Base-by-base conservation (phyloP, 2,888 invertebrate genomes). In the Lissocephala sabroskyi region DNA sequence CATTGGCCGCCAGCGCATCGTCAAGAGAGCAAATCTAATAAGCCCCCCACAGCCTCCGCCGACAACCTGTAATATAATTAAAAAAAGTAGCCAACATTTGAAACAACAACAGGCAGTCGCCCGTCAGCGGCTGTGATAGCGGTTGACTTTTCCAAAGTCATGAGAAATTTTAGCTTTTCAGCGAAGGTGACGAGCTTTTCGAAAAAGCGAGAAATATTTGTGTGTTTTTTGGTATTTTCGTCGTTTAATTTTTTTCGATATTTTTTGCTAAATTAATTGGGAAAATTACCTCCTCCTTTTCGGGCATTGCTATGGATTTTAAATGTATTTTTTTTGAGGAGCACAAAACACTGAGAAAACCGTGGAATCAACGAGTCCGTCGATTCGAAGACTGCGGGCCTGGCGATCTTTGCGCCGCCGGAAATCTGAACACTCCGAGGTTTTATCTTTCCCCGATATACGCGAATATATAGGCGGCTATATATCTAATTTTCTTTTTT, bases 131-230 rank as follows among this genome's bases (percentile, higher is more conserved):
- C 32, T 39, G 30, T 59, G 62, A 62, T 60, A 56, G 45, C 55
- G 56, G n/a, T 18, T 63, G 63, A 70, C 63, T 63, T 63, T 63
- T 57, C 49, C 62, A 63, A 63, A 63, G 63, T 63, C 63, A 55
- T 56, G 59, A 54, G 56, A 44, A 29, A 41, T 26, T 43, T 2
- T 55, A 52, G 55, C 57, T 56, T 43, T 50, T 37, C 37, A 50
- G 49, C 55, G 67, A 71, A 74, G 75, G 67, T 67, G 67, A 71
- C 54, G 30, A 49, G 48, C 48, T 48, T 39, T 42, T 39, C 4
- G 7, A 6, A 45, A 17, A 40, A 56, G n/a, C 33, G 45, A 49
- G 13, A 41, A 43, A 40, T 32, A 40, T 46, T 44, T 35, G 3
- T 17, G 9, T 45, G 7, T 0, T 18, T 13, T 39, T 42, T n/a